Evolutionary conservation across 2,888 invertebrate genomes (phyloP).

Genomic region (Pteria penguin): DNA sequence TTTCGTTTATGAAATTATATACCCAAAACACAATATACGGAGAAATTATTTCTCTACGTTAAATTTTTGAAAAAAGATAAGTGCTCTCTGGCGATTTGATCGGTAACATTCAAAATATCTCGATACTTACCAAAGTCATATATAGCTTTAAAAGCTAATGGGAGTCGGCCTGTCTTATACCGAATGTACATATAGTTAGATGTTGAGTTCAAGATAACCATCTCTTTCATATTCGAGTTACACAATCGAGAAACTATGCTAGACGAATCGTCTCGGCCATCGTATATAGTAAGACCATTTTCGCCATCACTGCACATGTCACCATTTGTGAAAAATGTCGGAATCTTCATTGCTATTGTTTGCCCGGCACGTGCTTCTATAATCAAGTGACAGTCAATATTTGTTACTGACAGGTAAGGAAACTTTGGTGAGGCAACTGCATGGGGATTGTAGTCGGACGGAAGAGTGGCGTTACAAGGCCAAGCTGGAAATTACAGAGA

Average conservation of each 20-base stretch:
- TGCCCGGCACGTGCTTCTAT: slow-evolving; percentile 53
- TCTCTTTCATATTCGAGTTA: slow-evolving; percentile 24
- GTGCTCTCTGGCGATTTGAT: no score
- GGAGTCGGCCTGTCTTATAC: slow-evolving; percentile 43
- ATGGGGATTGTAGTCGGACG: slow-evolving; percentile 53
- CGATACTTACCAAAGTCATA: slow-evolving; percentile 58
- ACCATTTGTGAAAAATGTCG: slow-evolving; percentile 48
- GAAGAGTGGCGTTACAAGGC: slow-evolving; percentile 58
- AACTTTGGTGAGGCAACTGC: slow-evolving; percentile 55
- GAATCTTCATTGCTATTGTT: slow-evolving; percentile 46
- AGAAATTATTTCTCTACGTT: no score
- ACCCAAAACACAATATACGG: no score
- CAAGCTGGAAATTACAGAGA: slow-evolving; percentile 58
- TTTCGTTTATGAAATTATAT: no score
- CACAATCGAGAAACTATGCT: slow-evolving; percentile 43
- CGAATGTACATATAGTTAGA: slow-evolving; percentile 45
- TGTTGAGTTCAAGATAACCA: slow-evolving; percentile 40
- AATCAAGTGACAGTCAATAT: slow-evolving; percentile 49
- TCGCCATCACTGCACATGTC: slow-evolving; percentile 36
- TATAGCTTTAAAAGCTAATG: slow-evolving; percentile 54
- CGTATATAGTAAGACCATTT: slow-evolving; percentile 45
- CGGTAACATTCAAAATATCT: no score
- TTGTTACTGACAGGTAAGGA: slow-evolving; percentile 52
- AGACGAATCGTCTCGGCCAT: slow-evolving; percentile 28
- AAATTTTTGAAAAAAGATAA: no score